These are phyloP conservation scores for Delphinapterus leucas DNA, from an alignment of 2,113 vertebrate species.

Conservation along the genomic window DNA sequence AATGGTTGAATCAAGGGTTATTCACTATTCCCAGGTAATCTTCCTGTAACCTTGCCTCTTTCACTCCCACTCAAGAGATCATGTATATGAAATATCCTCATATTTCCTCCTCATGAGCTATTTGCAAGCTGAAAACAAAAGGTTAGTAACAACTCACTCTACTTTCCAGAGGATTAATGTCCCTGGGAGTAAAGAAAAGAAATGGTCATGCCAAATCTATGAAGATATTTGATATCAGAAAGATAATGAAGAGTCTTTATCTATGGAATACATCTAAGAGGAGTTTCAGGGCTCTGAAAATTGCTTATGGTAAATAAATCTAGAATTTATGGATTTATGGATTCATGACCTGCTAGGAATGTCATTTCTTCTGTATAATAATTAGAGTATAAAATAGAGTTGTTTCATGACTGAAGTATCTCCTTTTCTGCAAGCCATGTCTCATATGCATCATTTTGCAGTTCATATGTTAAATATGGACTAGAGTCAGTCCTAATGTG, in stretches of 20 bases:
- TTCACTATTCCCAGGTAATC: neutral
- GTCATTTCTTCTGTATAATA: neutral
- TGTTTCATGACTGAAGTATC: neutral
- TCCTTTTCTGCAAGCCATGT: neutral
- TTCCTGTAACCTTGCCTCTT: neutral
- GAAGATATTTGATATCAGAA: neutral
- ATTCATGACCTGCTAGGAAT: neutral
- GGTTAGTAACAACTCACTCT: neutral
- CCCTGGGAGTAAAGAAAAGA: neutral
- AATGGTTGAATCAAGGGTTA: neutral
- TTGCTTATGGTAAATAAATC: neutral
- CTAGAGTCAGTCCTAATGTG: neutral
- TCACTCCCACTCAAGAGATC: neutral
- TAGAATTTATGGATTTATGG: neutral
- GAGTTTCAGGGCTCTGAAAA: neutral
- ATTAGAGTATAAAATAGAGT: neutral
- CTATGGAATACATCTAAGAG: neutral
- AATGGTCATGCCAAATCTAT: neutral
- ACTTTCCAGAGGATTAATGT: neutral
- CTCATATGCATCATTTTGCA: neutral
- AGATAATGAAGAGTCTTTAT: neutral
- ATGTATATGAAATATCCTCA: neutral
- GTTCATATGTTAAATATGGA: neutral
- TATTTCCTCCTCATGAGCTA: neutral
- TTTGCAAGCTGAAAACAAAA: neutral